phyloP scores from a whole-genome alignment of 2,888 invertebrate genomes.

The Tupiocoris notatus region DNA sequence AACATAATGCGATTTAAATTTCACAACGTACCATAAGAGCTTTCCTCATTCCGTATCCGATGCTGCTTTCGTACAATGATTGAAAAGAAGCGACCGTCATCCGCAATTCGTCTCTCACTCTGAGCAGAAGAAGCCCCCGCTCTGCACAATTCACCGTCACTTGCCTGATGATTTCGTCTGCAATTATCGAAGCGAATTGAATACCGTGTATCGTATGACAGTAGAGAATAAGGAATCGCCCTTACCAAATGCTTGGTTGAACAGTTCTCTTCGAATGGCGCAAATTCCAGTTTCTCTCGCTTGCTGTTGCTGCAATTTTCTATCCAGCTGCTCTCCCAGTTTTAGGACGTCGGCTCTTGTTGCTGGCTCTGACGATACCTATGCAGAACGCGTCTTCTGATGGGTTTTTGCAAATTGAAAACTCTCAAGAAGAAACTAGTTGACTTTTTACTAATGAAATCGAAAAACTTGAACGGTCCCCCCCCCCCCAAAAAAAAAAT shows the following conservation, averaged over 20 bases:
- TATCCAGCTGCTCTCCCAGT: slow-evolving; percentile 92
- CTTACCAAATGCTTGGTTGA: slow-evolving; percentile 88
- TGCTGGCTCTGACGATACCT: slow-evolving; percentile 94
- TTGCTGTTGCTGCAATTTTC: slow-evolving; percentile 82
- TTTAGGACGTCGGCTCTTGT: slow-evolving; percentile 94
- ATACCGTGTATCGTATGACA: no score
- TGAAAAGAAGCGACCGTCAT: slow-evolving; percentile 97
- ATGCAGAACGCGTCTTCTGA: no score
- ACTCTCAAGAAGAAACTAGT: no score
- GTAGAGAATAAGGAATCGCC: no score
- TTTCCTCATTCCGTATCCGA: slow-evolving; percentile 97
- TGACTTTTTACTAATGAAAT: no score
- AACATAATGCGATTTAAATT: no score
- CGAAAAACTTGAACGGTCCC: no score
- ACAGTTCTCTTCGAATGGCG: slow-evolving; percentile 87
- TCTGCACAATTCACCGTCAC: slow-evolving; percentile 97
- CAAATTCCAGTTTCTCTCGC: slow-evolving; percentile 96
- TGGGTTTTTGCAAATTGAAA: no score
- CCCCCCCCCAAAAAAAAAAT: no score
- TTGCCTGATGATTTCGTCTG: slow-evolving; percentile 79
- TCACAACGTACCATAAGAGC: slow-evolving; percentile 80
- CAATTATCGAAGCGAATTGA: no score
- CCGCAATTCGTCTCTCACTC: slow-evolving; percentile 91
- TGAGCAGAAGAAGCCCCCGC: slow-evolving; percentile 81
- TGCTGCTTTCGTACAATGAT: slow-evolving; percentile 93